A percentile compares a stretch with the other conserved stretches of the same genome.
Evolutionary conservation across 2,797 vertebrate species (phyloP).

Genomic region (Erpetoichthys calabaricus): DNA sequence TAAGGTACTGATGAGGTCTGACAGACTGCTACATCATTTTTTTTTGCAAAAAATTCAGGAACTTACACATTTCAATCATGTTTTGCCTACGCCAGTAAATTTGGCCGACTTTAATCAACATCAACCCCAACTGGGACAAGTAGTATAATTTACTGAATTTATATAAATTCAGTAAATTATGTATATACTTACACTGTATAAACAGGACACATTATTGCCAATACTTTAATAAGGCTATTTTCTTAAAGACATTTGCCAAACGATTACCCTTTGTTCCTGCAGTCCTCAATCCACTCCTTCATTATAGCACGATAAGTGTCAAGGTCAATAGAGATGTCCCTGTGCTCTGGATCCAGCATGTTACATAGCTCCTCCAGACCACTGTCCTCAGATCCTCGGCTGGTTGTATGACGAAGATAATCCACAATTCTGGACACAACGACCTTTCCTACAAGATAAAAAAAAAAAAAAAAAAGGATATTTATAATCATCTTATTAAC

Average conservation of each 20-base stretch:
- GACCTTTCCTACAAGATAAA: conserved; percentile 57
- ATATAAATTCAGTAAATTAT: not conserved
- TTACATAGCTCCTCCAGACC: conserved; percentile 70
- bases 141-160: too few relatives aligned
- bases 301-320: conserved; percentile 65
- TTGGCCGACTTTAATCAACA: too few relatives aligned
- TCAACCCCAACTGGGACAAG: too few relatives aligned
- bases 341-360: conserved; percentile 72
- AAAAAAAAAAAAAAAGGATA: conserved; percentile 6
- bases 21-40: too few relatives aligned
- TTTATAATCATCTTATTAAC: too few relatives aligned
- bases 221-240: not conserved
- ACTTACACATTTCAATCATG: too few relatives aligned
- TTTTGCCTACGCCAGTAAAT: too few relatives aligned
- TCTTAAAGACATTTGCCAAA: too few relatives aligned
- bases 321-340: conserved; percentile 65
- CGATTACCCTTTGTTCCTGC: conserved; percentile 55
- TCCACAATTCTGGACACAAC: conserved; percentile 68
- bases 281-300: conserved; percentile 73
- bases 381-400: conserved; percentile 56
- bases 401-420: conserved; percentile 62
- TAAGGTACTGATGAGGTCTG: too few relatives aligned
- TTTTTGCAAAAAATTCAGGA: too few relatives aligned
- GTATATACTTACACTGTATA: not conserved
- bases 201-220: not conserved